Base-by-base conservation (phyloP, 23 tunicate genomes). In the Halocynthia aurantium region DNA sequence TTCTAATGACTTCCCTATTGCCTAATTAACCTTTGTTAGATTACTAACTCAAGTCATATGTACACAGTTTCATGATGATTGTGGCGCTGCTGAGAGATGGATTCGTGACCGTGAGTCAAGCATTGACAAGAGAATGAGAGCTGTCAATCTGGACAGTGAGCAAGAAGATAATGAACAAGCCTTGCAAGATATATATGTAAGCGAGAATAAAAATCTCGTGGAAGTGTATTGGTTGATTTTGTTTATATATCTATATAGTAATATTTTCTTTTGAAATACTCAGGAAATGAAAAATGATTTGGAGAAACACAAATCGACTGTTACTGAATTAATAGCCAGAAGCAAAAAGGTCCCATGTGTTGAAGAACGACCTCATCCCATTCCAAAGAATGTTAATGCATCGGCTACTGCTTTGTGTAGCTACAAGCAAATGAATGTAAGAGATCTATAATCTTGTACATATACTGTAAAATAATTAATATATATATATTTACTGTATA, bases 381-480 rank as follows among this genome's bases (percentile, higher is more conserved):
- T 72, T 13, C 21, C 57, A 8, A 56, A 60, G 18, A 84, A 62
- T 11, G 57, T 57, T 56, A 21, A 77, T 10, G 53, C 69, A 17
- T 55, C 68, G 10, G 77, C 78, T 6, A 51, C 69, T 18, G 80
- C 94, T 44, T 62, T 88, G 51, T 82, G 87, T 69, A 83, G 78
- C 19, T 88, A 88, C 73, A 62, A 78, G 7, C 84, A 81, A 78
- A 70, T 53, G 11, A 62, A 82, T 11, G 94, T 88, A 72, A 78
- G 93, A 52, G 22, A n/a, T 80, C n/a, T 49, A 0, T 40, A 51
- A 31, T 31, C 44, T 31, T 31, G 44, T 31, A 31, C 44, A 31
- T 31, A 31, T 31, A 31, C 44, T 31, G 44, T 31, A 31, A 31
- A 4, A 31, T 31, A 31, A 31, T 31, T 31, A 0, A 31, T 31